Evolutionary conservation across 2,888 invertebrate genomes (phyloP), one percentile per base, ranked within the genome.

Genomic region (Plutella xylostella): DNA sequence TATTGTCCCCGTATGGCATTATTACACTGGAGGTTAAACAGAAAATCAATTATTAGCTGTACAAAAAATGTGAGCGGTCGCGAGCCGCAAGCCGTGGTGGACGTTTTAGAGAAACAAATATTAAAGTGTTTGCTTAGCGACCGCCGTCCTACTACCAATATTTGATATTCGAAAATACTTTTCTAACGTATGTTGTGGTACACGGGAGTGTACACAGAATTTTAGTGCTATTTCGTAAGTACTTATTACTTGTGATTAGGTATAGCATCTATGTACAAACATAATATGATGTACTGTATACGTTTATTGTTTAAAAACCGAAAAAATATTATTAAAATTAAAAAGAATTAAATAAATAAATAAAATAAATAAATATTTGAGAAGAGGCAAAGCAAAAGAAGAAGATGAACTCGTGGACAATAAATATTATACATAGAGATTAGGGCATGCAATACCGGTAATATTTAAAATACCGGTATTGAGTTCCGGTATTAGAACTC

Each of bases 151-250:
- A 79, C 68, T 69, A 73, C 65, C 65, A 83, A 83, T 83, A 82
- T 83, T 83, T 72, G 72, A 75, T 73, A 71, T 80, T 82, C 74
- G 79, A 83, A 83, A 82, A 82, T 76, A 77, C 78, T 76, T 77
- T 80, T 78, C 78, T 77, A 77, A 78, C 76, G 77, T 78, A 70
- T 79, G 79, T 79, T 69, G 73, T 62, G 65, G 70, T 68, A 72
- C 72, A 71, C 62, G 59, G 62, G 59, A 25, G 17, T 39, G 39
- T 39, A 39, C 39, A 28, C 39, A 21, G 34, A 15, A 17, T 17
- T 15, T 28, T 22, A 17, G 39, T 15, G 22, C 39, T 25, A 25
- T 39, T 39, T 39, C 39, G 25, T 39, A 39, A 39, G 6, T 14
- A 17, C 11, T 9, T 28, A 28, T 28, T 28, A 28, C 11, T 12